These are phyloP conservation scores for Boleophthalmus pectinirostris DNA, from an alignment of 2,113 vertebrate species.

Conservation along the genomic window DNA sequence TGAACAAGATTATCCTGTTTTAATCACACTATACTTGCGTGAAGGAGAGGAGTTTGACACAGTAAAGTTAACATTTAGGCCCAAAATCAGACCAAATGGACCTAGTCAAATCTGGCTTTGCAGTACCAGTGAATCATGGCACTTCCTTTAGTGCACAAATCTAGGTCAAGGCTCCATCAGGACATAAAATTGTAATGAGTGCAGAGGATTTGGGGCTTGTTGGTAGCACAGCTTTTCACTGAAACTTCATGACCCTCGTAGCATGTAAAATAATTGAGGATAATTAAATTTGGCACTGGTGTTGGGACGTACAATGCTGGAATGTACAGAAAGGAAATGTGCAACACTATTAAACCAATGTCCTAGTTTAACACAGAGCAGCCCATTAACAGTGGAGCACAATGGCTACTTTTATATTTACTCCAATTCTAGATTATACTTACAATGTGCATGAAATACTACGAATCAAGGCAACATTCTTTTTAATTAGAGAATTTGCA, in stretches of 20 bases:
- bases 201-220: slow-evolving; percentile 46
- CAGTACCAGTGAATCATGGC: slow-evolving; percentile 4
- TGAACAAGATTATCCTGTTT: not conserved
- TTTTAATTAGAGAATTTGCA: not conserved
- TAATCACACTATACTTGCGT: not conserved
- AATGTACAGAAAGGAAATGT: not conserved
- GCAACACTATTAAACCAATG: not conserved
- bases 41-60: not conserved
- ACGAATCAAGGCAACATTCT: not conserved
- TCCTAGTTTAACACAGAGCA: slow-evolving; percentile 3
- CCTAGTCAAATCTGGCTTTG: slow-evolving; percentile 11
- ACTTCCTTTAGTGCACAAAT: slow-evolving; percentile 32
- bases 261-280: slow-evolving; percentile 20
- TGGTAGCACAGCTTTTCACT: slow-evolving; percentile 23
- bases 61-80: not conserved
- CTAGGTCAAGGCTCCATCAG: slow-evolving; percentile 43
- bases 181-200: slow-evolving; percentile 61
- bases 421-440: not conserved
- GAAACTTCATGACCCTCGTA: slow-evolving; percentile 15
- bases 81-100: not conserved
- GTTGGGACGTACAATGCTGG: not conserved
- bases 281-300: slow-evolving; percentile 22
- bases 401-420: not conserved
- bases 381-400: not conserved
- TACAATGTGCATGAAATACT: not conserved